Evolutionary conservation across 2,113 vertebrate genomes (phyloP), one percentile per base, ranked within the genome.

Genomic region (Mola mola): DNA sequence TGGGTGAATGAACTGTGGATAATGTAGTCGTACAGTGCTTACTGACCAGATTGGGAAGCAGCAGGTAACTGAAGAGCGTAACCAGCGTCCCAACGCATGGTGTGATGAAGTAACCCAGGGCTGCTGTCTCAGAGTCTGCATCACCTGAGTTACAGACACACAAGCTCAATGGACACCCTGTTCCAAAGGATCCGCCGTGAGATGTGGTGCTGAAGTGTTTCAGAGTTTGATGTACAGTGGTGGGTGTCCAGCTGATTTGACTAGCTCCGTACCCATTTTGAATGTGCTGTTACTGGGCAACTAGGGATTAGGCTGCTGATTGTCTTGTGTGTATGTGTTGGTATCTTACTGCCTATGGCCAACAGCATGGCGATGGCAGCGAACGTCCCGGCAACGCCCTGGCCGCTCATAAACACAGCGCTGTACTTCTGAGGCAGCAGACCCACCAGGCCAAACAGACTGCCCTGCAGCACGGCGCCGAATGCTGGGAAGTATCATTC

Each of bases 31-130:
- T n/a, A n/a, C n/a, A n/a, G 16, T 1, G 22, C 8, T 3, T 1
- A 86, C 90, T 74, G 20, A 95, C 94, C 91, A 95, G 87, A 15
- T 85, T 90, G 6, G 88, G 78, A 56, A 96, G 91, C 51, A 93
- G 41, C 81, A 95, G 66, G 83, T 96, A 96, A 47, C 94, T 92
- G 37, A 88, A 3, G 7, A 95, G 92, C 0, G 95, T 94, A 50
- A 94, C 0, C 24, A 95, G 69, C 3, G 92, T 94, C 13, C 95
- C 94, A 11, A 93, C 74, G 7, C 95, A 96, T 0, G 95, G 94
- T 0, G 94, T 95, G 88, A 95, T 43, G 73, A 96, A 96, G 83
- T 96, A 96, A 0, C 93, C 93, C 74, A 96, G 52, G 20, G 95
- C 94, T 0, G 93, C 92, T 0, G 87, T 79, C 61, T 89, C 73